Evolutionary conservation across 64 coral and sea anemone species (phyloP), one percentile per base, ranked within the genome.

Genomic region (Acropora tenuis): DNA sequence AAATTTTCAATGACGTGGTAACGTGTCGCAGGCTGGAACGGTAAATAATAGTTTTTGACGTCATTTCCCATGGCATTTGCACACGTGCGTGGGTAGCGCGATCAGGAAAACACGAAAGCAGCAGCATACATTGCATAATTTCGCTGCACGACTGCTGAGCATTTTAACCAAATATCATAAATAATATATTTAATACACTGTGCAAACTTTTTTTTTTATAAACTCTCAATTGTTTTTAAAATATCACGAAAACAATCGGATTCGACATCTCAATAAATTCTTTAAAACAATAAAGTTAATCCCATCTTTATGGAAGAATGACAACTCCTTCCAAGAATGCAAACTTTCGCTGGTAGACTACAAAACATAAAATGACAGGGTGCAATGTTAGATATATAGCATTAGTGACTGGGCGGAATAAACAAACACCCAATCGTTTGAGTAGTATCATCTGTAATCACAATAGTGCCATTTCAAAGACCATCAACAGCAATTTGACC

Each of bases 111-210:
- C 47, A 60, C 79, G 79, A 81, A 19, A 71, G 68, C 17, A 71
- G 40, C 18, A 71, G 13, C 5, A 40, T 71, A 20, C 68, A 12
- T 2, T 13, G 11, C 3, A 63, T 13, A 13, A 63, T 55, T 66
- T 66, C 61, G 61, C 15, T 66, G 61, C 17, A 2, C 17, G 15
- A 13, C 4, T 66, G 15, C 52, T 9, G 61, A 66, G 9, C 17
- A 71, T 44, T 11, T 4, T 65, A 10, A 3, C 30, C 18, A 7
- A 48, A 71, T 83, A 16, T 47, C 45, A 49, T 71, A 67, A 84
- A 84, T 85, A 85, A 85, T 85, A 47, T 85, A 85, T 85, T 85
- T 0, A 82, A 63, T 82, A 40, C 12, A 71, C 66, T 48, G 11
- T 71, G 7, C 61, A 85, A 68, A 67, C 43, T 83, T 82, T 46